Percentiles rank a stretch among this genome's conserved stretches.
phyloP scores from a whole-genome alignment of 2,113 vertebrate species.

The Mesitornis unicolor region DNA sequence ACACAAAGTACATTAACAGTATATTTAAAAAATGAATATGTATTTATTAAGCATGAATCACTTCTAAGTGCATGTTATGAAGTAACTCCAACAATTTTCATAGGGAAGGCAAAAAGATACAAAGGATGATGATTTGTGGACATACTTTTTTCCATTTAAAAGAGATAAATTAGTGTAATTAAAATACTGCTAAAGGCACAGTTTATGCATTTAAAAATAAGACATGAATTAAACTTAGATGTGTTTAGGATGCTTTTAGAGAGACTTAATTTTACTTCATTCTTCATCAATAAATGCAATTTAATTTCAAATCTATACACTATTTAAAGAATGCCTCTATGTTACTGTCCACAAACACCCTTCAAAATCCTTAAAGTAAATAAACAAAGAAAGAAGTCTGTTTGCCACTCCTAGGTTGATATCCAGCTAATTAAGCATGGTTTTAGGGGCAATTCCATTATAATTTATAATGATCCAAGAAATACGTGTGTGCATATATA shows the following conservation, averaged over 20 bases:
- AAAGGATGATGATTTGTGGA: neutral
- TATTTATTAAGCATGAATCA: neutral
- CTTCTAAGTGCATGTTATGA: neutral
- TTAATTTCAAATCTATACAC: neutral
- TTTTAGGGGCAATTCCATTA: neutral
- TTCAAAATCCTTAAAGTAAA: conserved; percentile 24
- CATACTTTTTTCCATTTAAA: neutral
- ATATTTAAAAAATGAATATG: neutral
- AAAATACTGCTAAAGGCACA: neutral
- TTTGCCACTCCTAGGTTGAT: conserved; percentile 10
- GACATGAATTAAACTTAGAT: neutral
- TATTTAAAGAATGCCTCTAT: neutral
- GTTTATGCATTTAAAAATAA: neutral
- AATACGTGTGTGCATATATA: conserved; percentile 55
- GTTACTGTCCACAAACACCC: conserved; percentile 10
- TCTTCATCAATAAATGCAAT: neutral
- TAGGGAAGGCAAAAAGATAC: neutral
- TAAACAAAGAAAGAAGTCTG: neutral
- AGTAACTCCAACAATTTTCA: neutral
- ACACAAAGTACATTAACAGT: neutral
- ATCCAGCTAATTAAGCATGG: neutral
- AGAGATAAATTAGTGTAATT: neutral
- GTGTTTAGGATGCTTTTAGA: neutral
- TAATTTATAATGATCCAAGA: neutral
- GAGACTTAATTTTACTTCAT: neutral